Conservation (phyloP, 1,140 invertebrate species). For the Steinernema feltiae region DNA sequence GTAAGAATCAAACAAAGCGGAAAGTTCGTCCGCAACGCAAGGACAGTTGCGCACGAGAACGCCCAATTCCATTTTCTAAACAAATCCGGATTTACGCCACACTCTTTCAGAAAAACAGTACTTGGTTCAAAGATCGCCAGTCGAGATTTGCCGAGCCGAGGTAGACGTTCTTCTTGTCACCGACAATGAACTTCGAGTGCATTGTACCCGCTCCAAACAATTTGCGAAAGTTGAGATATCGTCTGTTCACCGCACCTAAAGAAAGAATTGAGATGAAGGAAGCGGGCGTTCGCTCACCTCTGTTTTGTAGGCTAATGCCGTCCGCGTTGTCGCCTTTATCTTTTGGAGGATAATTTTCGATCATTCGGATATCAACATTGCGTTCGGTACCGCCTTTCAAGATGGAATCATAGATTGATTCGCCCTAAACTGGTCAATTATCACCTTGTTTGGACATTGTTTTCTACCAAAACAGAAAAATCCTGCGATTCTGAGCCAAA, state of each 20-base stretch:
- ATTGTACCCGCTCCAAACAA: slow-evolving; percentile 78
- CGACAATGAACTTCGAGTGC: slow-evolving; percentile 84
- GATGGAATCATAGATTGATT: slow-evolving; percentile 42
- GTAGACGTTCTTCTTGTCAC: slow-evolving; percentile 68
- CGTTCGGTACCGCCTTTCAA: slow-evolving; percentile 34
- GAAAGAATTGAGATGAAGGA: slow-evolving; percentile 19
- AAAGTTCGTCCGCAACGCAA: slow-evolving; percentile 74
- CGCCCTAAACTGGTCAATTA: slow-evolving; percentile 53
- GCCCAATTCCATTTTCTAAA: slow-evolving; percentile 86
- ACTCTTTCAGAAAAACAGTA: slow-evolving; percentile 51
- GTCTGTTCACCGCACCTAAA: slow-evolving; percentile 66
- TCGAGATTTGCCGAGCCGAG: slow-evolving; percentile 68
- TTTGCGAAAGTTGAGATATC: slow-evolving; percentile 75
- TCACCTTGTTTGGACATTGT: too few relatives aligned
- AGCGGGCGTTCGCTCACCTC: slow-evolving; percentile 22
- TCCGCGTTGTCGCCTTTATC: slow-evolving; percentile 57
- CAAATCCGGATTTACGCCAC: slow-evolving; percentile 31
- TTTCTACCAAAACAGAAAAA: slow-evolving; percentile 45
- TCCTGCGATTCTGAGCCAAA: slow-evolving; percentile 34
- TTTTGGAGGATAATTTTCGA: slow-evolving; percentile 54
- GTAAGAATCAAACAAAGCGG: slow-evolving; percentile 84
- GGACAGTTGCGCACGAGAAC: slow-evolving; percentile 75
- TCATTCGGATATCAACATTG: slow-evolving; percentile 47
- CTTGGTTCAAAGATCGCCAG: slow-evolving; percentile 88
- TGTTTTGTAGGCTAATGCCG: slow-evolving; percentile 37